Base-by-base conservation (phyloP, 2,888 invertebrate species). In the Epistrophe eligans region DNA sequence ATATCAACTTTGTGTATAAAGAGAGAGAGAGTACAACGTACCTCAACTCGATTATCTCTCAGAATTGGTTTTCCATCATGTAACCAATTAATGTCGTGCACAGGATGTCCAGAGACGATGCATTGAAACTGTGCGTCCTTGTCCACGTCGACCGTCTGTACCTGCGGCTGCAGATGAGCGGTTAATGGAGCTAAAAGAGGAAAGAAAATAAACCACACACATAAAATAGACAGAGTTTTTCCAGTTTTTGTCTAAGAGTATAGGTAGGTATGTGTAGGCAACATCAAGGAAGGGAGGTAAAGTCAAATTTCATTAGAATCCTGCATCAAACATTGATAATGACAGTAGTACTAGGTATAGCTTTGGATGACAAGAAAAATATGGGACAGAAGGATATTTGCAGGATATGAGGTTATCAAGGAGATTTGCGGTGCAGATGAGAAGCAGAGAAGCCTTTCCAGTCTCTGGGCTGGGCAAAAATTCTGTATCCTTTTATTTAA, bases 111-210 rank as follows among this genome's bases (percentile, higher is more conserved):
- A 82, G 95, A 95, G 74, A 97, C 95, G 91, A 96, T 96, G 93
- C 98, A 99, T 92, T 97, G 97, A 92, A 98, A 97, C 91, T 95
- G 95, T 66, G 97, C 96, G 91, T 97, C 96, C 91, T 96, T 96
- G 84, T 97, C 97, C 85, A 96, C 95, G 93, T 98, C 98, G 80
- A 97, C 96, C 88, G 97, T 96, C 92, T 96, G 94, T 88, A 95
- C 94, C 93, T 96, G 96, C 88, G 96, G 97, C 94, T 97, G 95
- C 89, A 97, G 95, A 93, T 96, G 96, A 90, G 96, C 96, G 90
- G 96, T 95, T 91, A 97, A 94, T 77, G 97, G 96, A 90, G 97
- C 97, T 96, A 93, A 89, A 90, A 90, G 82, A 73, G 70, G 10
- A 77, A 79, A 58, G 52, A 60, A 38, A 40, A n/a, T 67, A 77